phyloP scores from a whole-genome alignment of 2,113 vertebrate species.

The Falcunculus frontatus region DNA sequence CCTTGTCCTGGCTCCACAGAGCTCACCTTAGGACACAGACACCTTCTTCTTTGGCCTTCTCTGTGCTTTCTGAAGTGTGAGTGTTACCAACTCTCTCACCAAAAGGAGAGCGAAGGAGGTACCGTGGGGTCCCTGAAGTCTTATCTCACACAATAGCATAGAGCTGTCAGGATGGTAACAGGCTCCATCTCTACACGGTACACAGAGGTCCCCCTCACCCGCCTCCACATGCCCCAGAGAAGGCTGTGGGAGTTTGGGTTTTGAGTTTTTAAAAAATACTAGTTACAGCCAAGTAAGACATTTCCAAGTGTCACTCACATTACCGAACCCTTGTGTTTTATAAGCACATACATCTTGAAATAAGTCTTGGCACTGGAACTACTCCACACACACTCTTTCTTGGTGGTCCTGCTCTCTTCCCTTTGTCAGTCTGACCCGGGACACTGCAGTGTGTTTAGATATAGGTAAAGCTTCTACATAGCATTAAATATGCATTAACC shows the following conservation, averaged over 20 bases:
- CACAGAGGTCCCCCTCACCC: neutral
- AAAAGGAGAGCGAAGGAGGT: neutral
- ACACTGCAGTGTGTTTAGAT: neutral
- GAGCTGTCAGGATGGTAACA: neutral
- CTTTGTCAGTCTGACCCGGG: neutral
- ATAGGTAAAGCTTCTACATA: neutral
- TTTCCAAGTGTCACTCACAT: neutral
- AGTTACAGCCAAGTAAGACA: neutral
- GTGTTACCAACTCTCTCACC: neutral
- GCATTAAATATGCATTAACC: neutral
- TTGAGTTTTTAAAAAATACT: neutral
- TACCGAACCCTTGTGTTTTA: neutral
- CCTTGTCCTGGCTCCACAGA: neutral
- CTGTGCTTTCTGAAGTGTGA: neutral
- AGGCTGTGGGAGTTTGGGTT: neutral
- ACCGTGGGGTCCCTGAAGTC: neutral
- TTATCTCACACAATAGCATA: neutral
- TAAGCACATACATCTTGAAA: neutral
- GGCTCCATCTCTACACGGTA: neutral
- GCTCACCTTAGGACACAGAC: neutral
- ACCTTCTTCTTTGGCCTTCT: constrained; percentile 1
- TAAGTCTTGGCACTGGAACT: neutral
- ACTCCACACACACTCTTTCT: neutral
- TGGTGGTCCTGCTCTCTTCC: neutral
- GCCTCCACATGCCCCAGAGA: neutral